These are phyloP conservation scores for Nomada lathburiana DNA, from an alignment of 2,888 invertebrate genomes.

Conservation along the genomic window DNA sequence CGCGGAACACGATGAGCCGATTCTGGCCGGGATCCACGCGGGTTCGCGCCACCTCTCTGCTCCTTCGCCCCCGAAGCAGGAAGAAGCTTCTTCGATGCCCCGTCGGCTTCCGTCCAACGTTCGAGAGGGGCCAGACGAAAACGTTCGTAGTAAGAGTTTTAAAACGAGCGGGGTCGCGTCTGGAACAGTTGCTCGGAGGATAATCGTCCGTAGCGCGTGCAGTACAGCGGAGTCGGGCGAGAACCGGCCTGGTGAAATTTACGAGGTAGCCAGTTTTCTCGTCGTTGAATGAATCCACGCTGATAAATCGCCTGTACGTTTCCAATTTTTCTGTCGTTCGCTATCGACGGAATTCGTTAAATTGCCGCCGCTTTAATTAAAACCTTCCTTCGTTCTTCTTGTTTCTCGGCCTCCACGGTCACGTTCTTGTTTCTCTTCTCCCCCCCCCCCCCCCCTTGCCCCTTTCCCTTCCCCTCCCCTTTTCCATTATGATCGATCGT, in stretches of 20 bases:
- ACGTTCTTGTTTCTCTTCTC: not conserved
- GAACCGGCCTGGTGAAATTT: not conserved
- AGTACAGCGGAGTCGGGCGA: not conserved
- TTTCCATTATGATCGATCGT: not conserved
- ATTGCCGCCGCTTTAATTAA: constrained; percentile 20
- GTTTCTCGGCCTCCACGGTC: not conserved
- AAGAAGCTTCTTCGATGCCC: constrained; percentile 24
- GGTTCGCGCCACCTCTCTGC: not conserved
- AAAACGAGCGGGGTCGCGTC: constrained; percentile 12
- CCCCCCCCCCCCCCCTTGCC: too few species aligned
- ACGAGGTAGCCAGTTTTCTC: not conserved
- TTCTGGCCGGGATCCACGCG: constrained; percentile 54
- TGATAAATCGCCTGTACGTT: constrained; percentile 23
- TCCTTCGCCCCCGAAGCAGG: not conserved
- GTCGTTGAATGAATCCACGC: constrained; percentile 8
- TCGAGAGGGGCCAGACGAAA: constrained; percentile 2
- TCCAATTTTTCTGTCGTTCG: constrained; percentile 20
- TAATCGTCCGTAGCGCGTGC: constrained; percentile 41
- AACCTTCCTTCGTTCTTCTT: not conserved
- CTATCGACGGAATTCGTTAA: constrained; percentile 8
- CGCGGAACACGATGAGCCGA: constrained; percentile 46
- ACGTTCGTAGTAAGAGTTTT: constrained; percentile 10
- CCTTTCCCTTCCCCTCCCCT: not conserved
- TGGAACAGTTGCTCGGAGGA: constrained; percentile 24
- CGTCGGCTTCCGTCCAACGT: constrained; percentile 32